A percentile compares a stretch with the other conserved stretches of the same genome.
phyloP scores from a whole-genome alignment of 2,113 vertebrate genomes.

The Myiozetetes cayanensis region DNA sequence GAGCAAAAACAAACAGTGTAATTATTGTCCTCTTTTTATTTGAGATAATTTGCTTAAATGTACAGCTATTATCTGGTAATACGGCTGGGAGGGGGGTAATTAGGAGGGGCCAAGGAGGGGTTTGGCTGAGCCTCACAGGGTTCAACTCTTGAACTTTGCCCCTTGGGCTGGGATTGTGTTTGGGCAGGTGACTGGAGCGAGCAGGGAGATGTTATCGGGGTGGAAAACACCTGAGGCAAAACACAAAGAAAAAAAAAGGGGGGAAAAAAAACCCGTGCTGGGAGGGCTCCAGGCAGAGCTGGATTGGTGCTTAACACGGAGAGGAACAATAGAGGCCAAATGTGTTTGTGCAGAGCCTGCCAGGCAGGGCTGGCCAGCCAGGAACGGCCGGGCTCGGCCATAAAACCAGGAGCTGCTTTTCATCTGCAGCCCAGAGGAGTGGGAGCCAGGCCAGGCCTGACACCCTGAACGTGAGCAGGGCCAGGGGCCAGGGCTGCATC shows the following conservation, averaged over 20 bases:
- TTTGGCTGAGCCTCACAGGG: neutral
- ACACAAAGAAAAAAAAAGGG: no score
- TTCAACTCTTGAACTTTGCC: constrained; percentile 34
- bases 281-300: neutral
- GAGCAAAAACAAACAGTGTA: constrained; percentile 41
- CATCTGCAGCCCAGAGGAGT: neutral
- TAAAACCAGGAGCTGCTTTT: neutral
- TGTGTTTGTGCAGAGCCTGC: neutral
- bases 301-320: neutral
- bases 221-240: neutral
- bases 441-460: fast-evolving
- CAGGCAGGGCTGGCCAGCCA: neutral
- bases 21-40: constrained; percentile 47
- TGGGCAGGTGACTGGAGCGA: constrained; percentile 18
- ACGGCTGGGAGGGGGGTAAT: neutral
- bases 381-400: neutral
- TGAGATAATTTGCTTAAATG: constrained; percentile 62
- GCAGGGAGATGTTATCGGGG: neutral
- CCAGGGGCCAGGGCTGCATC: neutral
- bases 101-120: neutral
- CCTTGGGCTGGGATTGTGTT: neutral
- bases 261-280: neutral
- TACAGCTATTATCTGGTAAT: constrained; percentile 55
- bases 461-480: neutral
- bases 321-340: neutral